phyloP scores from a whole-genome alignment of 2,113 vertebrate genomes.

The Propithecus coquereli region DNA sequence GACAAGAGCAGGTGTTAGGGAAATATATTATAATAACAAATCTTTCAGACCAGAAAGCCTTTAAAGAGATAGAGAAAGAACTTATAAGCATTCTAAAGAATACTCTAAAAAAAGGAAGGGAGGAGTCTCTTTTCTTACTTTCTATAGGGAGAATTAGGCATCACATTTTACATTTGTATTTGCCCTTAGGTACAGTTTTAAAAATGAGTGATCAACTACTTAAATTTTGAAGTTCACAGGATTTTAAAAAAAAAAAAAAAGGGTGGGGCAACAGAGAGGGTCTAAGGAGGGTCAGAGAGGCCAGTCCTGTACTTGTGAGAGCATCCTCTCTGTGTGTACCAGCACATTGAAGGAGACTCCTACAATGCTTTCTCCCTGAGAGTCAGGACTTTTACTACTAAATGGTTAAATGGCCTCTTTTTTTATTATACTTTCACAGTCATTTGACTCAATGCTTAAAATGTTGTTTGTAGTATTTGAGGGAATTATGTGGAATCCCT shows the following conservation, averaged over 20 bases:
- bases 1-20: not conserved
- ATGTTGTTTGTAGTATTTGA: slow-evolving; percentile 37
- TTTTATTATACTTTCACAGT: slow-evolving; percentile 19
- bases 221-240: not conserved
- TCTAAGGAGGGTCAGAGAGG: not conserved
- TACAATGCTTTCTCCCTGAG: not conserved
- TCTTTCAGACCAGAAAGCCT: not conserved
- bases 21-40: not conserved
- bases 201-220: not conserved
- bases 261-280: rapidly evolving
- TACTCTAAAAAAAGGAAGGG: not conserved
- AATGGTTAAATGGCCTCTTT: not conserved
- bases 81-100: not conserved
- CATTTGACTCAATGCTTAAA: slow-evolving; percentile 21
- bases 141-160: not conserved
- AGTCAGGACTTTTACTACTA: not conserved
- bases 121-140: not conserved
- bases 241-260: not conserved
- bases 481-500: slow-evolving; percentile 20
- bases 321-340: not conserved
- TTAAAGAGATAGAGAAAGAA: not conserved
- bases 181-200: not conserved
- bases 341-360: not conserved
- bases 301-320: not conserved
- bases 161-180: not conserved